A percentile compares a stretch with the other conserved stretches of the same genome.
Conservation (phyloP, 2,797 vertebrate genomes). For the Hybognathus amarus region DNA sequence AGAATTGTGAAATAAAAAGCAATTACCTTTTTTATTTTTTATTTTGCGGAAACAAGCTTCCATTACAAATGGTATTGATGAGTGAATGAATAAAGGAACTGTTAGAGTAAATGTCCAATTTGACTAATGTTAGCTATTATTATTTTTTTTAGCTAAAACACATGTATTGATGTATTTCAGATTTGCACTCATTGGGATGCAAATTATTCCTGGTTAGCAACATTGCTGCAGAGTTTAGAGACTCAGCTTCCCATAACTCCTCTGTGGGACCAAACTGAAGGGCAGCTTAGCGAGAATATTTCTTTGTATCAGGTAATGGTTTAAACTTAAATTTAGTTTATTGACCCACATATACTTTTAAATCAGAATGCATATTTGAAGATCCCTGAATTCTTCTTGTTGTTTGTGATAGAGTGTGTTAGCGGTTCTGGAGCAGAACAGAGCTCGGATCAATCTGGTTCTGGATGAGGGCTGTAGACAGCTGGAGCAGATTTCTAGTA, state of each 20-base stretch:
- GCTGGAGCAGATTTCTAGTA: constrained; percentile 58
- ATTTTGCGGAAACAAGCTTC: too few species aligned
- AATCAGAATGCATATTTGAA: not conserved
- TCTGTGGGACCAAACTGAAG: constrained; percentile 79
- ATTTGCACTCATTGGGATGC: constrained; percentile 86
- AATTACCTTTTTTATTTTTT: too few species aligned
- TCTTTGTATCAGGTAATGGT: constrained; percentile 79
- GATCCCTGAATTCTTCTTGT: constrained; percentile 29
- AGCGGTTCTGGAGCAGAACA: constrained; percentile 72
- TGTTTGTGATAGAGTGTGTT: constrained; percentile 76
- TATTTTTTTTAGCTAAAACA: not conserved
- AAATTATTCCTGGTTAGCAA: constrained; percentile 71
- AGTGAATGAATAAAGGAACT: not conserved
- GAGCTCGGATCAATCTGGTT: constrained; percentile 72
- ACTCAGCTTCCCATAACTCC: constrained; percentile 76
- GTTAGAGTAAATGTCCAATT: not conserved
- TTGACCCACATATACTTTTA: not conserved
- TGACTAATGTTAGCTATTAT: not conserved
- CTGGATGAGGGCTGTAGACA: constrained; percentile 80
- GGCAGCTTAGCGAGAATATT: constrained; percentile 76
- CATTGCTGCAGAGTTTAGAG: constrained; percentile 76
- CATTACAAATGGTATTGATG: not conserved
- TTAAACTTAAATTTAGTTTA: not conserved
- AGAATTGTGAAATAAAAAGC: too few species aligned
- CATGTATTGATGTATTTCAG: constrained; percentile 67